Evolutionary conservation across 2,113 vertebrate genomes (phyloP).

Genomic region (Varanus salvator): DNA sequence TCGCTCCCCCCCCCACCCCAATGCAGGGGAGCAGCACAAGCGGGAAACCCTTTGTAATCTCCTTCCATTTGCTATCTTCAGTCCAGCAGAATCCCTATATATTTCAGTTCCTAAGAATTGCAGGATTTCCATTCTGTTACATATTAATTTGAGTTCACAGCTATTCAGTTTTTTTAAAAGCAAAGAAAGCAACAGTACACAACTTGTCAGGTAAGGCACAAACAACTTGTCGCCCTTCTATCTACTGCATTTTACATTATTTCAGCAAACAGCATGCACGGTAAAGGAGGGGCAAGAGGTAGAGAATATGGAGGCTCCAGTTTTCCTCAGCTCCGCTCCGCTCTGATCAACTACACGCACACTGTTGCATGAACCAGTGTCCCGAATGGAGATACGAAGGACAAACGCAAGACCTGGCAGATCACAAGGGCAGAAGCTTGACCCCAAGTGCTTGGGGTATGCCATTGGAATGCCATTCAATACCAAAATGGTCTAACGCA

Average conservation of each 20-base stretch:
- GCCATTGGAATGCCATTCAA: no score
- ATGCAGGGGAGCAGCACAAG: no score
- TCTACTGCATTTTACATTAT: no score
- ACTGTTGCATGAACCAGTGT: neutral
- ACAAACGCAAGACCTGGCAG: neutral
- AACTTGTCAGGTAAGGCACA: neutral
- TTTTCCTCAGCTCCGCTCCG: neutral
- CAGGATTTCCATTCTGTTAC: constrained; percentile 45
- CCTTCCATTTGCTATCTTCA: no score
- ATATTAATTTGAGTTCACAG: constrained; percentile 47
- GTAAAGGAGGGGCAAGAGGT: neutral
- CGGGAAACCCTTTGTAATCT: no score
- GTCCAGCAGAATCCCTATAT: no score
- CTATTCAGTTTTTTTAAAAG: constrained; percentile 3
- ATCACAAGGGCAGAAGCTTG: neutral
- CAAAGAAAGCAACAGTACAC: neutral
- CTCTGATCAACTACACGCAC: neutral
- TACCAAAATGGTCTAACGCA: neutral
- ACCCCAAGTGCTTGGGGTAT: neutral
- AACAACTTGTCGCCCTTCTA: neutral
- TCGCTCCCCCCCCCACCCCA: no score
- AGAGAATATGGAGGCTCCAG: neutral
- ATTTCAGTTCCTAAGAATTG: neutral
- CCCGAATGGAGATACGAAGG: neutral
- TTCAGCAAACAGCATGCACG: constrained; percentile 15